Conservation (phyloP, 2,797 vertebrate species). For the Danionella dracula region DNA sequence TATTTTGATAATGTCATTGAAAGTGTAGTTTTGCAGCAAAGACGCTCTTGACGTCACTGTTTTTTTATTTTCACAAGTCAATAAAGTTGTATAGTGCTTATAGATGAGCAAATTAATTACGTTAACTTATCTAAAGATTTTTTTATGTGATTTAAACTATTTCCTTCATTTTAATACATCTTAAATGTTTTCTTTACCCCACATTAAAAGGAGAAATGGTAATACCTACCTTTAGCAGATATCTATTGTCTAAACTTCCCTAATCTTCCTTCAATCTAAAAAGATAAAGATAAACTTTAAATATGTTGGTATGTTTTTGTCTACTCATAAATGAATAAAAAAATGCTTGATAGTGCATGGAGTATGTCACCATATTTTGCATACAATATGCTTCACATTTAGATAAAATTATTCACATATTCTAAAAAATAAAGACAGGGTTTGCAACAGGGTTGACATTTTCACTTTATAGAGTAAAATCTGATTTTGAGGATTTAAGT, state of each 20-base stretch:
- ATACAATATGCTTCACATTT: constrained; percentile 58
- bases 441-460: not conserved
- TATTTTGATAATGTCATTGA: no score
- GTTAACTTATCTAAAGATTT: no score
- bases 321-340: not conserved
- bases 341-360: constrained; percentile 27
- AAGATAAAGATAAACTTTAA: not conserved
- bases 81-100: no score
- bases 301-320: no score
- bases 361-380: constrained; percentile 26
- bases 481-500: not conserved
- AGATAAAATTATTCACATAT: constrained; percentile 37
- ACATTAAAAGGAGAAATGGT: not conserved
- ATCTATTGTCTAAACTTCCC: not conserved
- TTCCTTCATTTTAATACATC: no score
- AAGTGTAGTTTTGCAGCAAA: no score
- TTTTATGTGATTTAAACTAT: no score
- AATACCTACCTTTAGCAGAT: not conserved
- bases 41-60: no score
- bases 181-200: not conserved
- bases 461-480: constrained; percentile 8
- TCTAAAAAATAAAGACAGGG: not conserved
- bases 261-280: not conserved
- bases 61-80: no score
- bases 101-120: no score